Evolutionary conservation across 2,113 vertebrate genomes (phyloP).

Genomic region (Bucco capensis): DNA sequence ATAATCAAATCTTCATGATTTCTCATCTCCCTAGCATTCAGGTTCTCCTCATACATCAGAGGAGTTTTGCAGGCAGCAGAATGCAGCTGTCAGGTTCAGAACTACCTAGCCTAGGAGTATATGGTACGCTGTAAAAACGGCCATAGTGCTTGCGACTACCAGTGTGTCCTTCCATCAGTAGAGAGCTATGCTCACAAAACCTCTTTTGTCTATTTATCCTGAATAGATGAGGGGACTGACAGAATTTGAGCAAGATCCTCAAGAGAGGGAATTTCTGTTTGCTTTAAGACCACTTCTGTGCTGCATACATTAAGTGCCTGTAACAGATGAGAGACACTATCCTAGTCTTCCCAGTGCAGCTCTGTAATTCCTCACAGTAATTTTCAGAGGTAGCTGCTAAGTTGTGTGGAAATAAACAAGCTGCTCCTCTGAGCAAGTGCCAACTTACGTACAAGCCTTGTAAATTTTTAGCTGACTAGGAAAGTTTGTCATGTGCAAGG

Average conservation of each 20-base stretch:
- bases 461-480: background rate
- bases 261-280: background rate
- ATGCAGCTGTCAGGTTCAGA: background rate
- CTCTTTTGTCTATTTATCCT: background rate
- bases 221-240: background rate
- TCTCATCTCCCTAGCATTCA: background rate
- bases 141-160: rapidly evolving
- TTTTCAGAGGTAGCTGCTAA: background rate
- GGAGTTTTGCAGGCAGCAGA: background rate
- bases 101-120: background rate
- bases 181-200: background rate
- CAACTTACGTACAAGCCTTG: background rate
- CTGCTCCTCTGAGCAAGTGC: background rate
- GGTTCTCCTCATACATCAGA: background rate
- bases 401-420: background rate
- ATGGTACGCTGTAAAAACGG: rapidly evolving
- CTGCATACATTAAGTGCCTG: background rate
- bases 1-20: background rate
- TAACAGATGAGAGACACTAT: background rate
- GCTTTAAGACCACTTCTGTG: background rate
- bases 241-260: background rate
- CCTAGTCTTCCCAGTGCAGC: background rate
- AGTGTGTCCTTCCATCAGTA: background rate
- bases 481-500: background rate
- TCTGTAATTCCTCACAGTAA: background rate